phyloP scores from a whole-genome alignment of 2,113 vertebrate species.

The Misgurnus mizolepis region DNA sequence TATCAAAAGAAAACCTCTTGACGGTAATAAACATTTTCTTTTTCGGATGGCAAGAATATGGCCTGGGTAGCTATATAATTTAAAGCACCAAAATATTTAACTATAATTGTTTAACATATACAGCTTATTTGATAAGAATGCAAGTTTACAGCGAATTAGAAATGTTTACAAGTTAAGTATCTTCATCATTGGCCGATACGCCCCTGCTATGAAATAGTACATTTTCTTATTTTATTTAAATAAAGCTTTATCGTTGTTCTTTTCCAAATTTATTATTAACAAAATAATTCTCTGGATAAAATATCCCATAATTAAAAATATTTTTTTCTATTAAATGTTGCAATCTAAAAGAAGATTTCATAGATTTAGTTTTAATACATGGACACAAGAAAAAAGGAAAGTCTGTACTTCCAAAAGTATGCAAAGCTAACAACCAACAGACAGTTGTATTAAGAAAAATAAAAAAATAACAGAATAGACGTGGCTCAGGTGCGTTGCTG shows the following conservation, averaged over 20 bases:
- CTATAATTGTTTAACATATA: conserved; percentile 49
- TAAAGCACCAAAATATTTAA: conserved; percentile 55
- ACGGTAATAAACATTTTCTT: neutral
- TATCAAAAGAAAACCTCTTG: conserved; percentile 30
- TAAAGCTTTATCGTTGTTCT: conserved; percentile 60
- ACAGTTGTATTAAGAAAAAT: conserved; percentile 4
- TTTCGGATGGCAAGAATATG: conserved; percentile 42
- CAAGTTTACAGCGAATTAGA: conserved; percentile 54
- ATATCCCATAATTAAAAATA: conserved; percentile 65
- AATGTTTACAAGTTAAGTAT: conserved; percentile 48
- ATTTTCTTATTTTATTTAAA: conserved; percentile 57
- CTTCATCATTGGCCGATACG: conserved; percentile 50
- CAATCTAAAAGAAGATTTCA: conserved; percentile 54
- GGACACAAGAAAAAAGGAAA: conserved; percentile 42
- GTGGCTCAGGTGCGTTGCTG: neutral
- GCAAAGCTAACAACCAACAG: conserved; percentile 15
- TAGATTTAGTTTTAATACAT: conserved; percentile 54
- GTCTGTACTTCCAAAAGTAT: conserved; percentile 23
- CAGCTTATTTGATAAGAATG: conserved; percentile 51
- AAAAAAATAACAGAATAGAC: neutral
- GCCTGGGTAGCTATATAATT: conserved; percentile 45
- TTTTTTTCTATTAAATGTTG: conserved; percentile 53
- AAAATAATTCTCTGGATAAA: conserved; percentile 69
- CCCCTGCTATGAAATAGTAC: conserved; percentile 57
- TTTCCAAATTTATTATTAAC: conserved; percentile 63